Evolutionary conservation across 2,888 invertebrate species (phyloP), one percentile per base, ranked within the genome.

Genomic region (Heliconius erato): DNA sequence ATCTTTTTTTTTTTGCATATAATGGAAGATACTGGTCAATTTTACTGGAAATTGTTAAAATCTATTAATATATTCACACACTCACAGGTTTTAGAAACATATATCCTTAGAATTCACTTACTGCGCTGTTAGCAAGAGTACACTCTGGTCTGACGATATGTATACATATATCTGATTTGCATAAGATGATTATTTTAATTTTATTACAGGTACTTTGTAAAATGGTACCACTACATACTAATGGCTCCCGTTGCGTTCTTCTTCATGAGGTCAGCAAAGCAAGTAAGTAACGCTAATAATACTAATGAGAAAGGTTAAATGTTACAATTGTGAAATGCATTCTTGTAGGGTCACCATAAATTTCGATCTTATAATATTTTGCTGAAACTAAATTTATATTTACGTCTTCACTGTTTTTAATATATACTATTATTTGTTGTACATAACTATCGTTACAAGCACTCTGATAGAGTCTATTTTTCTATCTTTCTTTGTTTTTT

Each of bases 191-290:
- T 67, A 67, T 16, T 28, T 28, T 19, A 11, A 6, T 67, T 49
- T 7, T 80, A 35, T 93, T 93, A 68, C 92, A 96, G 96, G 85
- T 88, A 96, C 86, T 95, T 95, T 2, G 89, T 96, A 77, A 97
- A 96, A 89, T 98, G 98, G 97, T 97, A 97, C 89, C 97, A 97
- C 90, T 97, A 97, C 88, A 91, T 98, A 49, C 84, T 98, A 6
- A 96, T 98, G 91, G 95, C 97, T 0, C 98, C 98, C 0, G 90
- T 98, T 12, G 97, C 97, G 11, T 94, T 97, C 65, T 91, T 98
- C 59, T 97, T 97, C 91, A 97, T 98, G 96, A 96, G 97, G 85
- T 97, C 97, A 32, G 96, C 98, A 2, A 96, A 96, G 90, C 98
- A 98, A 96, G 98, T 97, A 91, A 94, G 91, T 90, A 26, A 69